A percentile compares a stretch with the other conserved stretches of the same genome.
Conservation (phyloP, 2,113 vertebrate species). For the Setophaga coronata region DNA sequence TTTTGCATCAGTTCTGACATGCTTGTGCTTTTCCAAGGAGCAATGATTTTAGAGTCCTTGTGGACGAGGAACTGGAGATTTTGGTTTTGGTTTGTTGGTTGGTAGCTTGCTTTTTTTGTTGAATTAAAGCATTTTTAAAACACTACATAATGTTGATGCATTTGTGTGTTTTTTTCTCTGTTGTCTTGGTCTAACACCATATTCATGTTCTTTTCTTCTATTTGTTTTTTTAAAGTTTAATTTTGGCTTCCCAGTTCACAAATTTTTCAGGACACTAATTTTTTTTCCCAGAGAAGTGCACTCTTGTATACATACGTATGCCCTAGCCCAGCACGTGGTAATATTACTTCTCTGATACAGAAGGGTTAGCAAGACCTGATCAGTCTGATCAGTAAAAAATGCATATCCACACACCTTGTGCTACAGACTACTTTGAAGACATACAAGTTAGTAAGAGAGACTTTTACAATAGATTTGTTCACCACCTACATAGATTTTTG, state of each 20-base stretch:
- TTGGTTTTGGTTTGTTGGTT: background rate
- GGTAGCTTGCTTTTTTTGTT: background rate
- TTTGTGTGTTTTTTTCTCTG: background rate
- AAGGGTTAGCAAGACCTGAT: background rate
- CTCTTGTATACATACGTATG: background rate
- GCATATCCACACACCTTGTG: background rate
- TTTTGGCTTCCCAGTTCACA: background rate
- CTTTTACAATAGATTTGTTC: background rate
- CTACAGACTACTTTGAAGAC: background rate
- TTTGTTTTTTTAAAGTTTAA: background rate
- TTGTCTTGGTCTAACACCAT: background rate
- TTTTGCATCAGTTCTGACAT: background rate
- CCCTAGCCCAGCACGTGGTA: background rate
- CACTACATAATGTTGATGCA: background rate
- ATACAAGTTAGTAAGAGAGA: background rate
- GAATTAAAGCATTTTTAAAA: background rate
- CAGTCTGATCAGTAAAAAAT: background rate
- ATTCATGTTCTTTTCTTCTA: background rate
- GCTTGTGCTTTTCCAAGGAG: background rate
- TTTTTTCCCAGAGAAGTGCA: background rate
- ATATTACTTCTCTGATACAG: background rate
- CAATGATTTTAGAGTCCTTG: background rate
- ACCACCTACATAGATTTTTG: background rate
- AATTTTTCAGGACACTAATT: background rate
- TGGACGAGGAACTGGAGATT: background rate